phyloP scores from a whole-genome alignment of 2,888 invertebrate species.

The Pantelozetes paolii region DNA sequence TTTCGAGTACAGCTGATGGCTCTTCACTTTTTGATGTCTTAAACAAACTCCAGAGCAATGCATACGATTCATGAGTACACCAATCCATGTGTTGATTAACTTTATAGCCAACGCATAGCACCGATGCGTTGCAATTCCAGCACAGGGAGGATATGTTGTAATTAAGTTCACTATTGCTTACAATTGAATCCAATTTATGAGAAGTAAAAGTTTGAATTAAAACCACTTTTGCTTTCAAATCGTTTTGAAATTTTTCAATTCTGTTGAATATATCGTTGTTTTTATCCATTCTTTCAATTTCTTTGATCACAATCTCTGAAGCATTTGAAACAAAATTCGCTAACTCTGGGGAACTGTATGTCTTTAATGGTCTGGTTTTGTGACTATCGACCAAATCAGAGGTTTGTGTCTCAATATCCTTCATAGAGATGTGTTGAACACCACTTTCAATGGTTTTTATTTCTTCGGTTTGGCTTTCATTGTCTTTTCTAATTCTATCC shows the following conservation, averaged over 20 bases:
- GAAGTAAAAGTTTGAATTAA: background rate
- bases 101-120: background rate
- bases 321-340: constrained; percentile 11
- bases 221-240: background rate
- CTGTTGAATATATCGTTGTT: background rate
- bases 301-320: constrained; percentile 7
- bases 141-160: background rate
- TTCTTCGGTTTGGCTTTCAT: background rate
- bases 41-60: constrained; percentile 46
- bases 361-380: constrained; percentile 3
- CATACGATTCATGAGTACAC: constrained; percentile 30
- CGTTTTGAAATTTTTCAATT: constrained; percentile 12
- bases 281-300: background rate
- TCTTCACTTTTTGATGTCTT: constrained; percentile 50
- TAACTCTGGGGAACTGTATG: constrained; percentile 2
- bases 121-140: constrained; percentile 24
- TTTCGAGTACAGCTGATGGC: constrained; percentile 54
- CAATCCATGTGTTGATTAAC: constrained; percentile 15
- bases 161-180: background rate
- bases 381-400: background rate
- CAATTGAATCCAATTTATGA: background rate
- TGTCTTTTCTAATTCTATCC: background rate
- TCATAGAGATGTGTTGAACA: background rate
- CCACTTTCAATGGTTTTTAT: background rate
- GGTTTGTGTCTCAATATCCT: constrained; percentile 5